Evolutionary conservation across 2,113 vertebrate genomes (phyloP), one percentile per base, ranked within the genome.

Genomic region (Mobula hypostoma): DNA sequence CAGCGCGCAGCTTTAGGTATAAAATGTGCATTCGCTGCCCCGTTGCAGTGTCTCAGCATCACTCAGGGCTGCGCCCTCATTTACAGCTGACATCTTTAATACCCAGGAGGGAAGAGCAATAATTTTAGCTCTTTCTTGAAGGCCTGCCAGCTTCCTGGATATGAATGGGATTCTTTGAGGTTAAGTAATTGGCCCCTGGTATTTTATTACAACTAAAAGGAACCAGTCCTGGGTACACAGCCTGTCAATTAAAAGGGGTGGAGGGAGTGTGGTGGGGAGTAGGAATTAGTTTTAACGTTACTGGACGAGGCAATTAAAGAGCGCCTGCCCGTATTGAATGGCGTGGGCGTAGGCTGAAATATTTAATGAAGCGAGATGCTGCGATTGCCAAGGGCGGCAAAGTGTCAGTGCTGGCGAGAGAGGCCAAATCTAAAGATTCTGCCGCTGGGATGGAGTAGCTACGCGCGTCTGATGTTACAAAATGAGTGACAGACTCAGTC

Each of bases 291-390:
- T 66, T 90, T 32, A n/a, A 6, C 61, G 63, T 66, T 66, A 68
- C 61, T 68, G 85, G 61, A 63, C 12, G 14, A 88, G 85, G 58
- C 63, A 88, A 88, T 88, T 66, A 88, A 88, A 88, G 58, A 88
- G 61, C 85, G 32, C 61, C 61, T 68, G 61, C 66, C 85, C 32
- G 29, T 29, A 63, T 63, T 56, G 56, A 83, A 83, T 83, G 80
- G 48, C 27, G 80, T 48, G 7, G 40, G 61, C 6, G 85, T 17
- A 68, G 85, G 63, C 14, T 32, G n/a, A 17, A 90, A 90, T 90
- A n/a, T 68, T 66, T n/a, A 7, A 36, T 32, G 5, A 17, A 17
- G 24, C 12, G 61, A 17, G 61, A 90, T 61, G 17, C 5, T 66
- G 5, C 12, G 58, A 90, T 66, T 32, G 58, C 85, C 85, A 90